phyloP scores from a whole-genome alignment of 1,140 invertebrate species.

The Cyclina sinensis region DNA sequence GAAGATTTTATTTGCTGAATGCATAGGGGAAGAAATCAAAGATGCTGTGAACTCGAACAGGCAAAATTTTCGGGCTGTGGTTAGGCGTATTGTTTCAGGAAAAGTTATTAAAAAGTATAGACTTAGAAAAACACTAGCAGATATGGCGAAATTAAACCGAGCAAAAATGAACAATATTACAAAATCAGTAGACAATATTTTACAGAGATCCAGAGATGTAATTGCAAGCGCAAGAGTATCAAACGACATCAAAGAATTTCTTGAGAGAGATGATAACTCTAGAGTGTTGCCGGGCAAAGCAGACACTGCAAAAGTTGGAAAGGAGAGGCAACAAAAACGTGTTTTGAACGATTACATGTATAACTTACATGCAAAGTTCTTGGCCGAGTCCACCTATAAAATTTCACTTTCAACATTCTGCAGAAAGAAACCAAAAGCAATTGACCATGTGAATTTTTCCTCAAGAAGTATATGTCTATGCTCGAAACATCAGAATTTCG shows the following conservation, averaged over 20 bases:
- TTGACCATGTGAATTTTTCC: conserved; percentile 10
- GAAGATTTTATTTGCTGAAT: conserved; percentile 21
- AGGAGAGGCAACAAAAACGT: conserved; percentile 21
- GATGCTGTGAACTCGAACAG: not conserved
- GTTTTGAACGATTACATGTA: conserved; percentile 27
- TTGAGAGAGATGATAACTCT: conserved; percentile 38
- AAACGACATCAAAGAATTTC: conserved; percentile 9
- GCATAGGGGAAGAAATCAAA: conserved; percentile 4
- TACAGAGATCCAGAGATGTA: not conserved
- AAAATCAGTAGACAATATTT: not conserved
- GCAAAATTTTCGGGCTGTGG: not conserved
- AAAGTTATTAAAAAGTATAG: conserved; percentile 33
- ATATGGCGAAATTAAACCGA: not conserved
- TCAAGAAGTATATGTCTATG: conserved; percentile 25
- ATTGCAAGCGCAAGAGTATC: not conserved
- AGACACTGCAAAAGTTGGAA: conserved; percentile 14
- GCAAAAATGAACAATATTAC: not conserved
- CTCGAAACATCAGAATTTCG: conserved; percentile 15
- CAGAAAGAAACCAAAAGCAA: conserved; percentile 1
- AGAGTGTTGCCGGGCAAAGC: conserved; percentile 25
- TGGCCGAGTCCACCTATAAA: not conserved
- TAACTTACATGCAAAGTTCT: conserved; percentile 34
- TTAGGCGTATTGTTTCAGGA: not conserved
- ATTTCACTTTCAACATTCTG: conserved; percentile 41
- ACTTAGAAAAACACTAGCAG: not conserved